phyloP scores from a whole-genome alignment of 2,797 vertebrate genomes.

The Picus viridis region DNA sequence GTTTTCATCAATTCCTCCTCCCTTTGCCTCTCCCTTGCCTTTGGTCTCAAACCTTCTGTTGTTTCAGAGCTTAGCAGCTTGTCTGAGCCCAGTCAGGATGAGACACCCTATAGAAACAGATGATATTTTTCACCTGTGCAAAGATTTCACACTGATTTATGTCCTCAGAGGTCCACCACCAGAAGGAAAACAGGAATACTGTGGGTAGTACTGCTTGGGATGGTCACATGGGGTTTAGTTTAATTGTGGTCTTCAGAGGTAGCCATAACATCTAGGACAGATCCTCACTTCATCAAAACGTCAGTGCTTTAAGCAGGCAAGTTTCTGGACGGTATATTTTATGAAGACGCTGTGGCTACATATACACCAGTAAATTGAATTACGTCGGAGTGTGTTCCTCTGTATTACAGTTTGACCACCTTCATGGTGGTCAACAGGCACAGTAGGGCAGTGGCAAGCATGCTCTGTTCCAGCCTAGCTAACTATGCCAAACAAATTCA shows the following conservation, averaged over 20 bases:
- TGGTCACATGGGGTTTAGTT: background rate
- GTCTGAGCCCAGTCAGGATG: background rate
- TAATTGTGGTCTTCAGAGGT: background rate
- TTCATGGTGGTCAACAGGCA: background rate
- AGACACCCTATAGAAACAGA: background rate
- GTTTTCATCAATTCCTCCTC: background rate
- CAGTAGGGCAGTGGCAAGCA: rapidly evolving
- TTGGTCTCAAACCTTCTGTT: background rate
- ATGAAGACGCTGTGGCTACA: background rate
- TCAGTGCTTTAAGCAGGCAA: background rate
- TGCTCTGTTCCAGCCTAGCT: background rate
- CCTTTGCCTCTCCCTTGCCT: background rate
- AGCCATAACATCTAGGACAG: background rate
- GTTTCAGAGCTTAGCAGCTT: background rate
- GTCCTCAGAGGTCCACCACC: background rate
- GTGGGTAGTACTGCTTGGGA: background rate
- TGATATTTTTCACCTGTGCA: rapidly evolving
- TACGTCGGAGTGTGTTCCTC: rapidly evolving
- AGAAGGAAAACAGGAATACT: background rate
- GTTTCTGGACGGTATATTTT: background rate
- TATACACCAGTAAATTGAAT: background rate
- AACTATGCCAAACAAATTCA: background rate
- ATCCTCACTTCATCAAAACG: background rate
- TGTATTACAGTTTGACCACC: background rate
- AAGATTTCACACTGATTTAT: background rate